A percentile compares a stretch with the other conserved stretches of the same genome.
Evolutionary conservation across 2,888 invertebrate genomes (phyloP).

Genomic region (Aproaerema taeniolella): DNA sequence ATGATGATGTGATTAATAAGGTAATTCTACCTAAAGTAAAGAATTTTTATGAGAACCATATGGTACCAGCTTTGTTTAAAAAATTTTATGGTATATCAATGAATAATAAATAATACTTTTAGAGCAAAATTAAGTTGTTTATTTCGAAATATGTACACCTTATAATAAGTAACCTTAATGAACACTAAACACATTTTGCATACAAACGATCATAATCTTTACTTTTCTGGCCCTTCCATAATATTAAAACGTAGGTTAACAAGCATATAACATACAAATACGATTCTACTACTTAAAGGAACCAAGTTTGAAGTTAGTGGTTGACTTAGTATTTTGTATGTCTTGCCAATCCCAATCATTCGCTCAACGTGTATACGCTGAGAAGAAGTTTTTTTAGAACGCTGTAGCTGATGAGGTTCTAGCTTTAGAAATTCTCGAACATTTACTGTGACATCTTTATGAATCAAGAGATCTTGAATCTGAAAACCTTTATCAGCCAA

Average conservation of each 20-base stretch:
- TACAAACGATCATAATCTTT: background rate
- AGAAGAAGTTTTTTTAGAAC: background rate
- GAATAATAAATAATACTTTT: background rate
- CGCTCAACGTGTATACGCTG: background rate
- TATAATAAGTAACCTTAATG: background rate
- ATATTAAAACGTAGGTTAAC: background rate
- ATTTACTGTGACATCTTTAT: background rate
- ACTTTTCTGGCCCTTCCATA: background rate
- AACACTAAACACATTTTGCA: background rate
- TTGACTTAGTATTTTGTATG: background rate
- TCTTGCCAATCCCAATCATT: background rate
- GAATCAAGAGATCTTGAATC: background rate
- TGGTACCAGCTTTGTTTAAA: background rate
- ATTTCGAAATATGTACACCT: background rate
- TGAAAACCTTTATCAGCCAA: background rate
- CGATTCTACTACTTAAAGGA: background rate
- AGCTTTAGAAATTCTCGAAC: slow-evolving; percentile 3
- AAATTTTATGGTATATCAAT: background rate
- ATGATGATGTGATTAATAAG: background rate
- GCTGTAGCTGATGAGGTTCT: background rate
- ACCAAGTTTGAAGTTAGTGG: background rate
- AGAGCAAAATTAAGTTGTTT: background rate
- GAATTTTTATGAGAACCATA: background rate
- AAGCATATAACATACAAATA: background rate
- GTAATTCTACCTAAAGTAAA: background rate